These are phyloP conservation scores for Cryptophagus acutangulus DNA, from an alignment of 2,888 invertebrate species.

Conservation along the genomic window DNA sequence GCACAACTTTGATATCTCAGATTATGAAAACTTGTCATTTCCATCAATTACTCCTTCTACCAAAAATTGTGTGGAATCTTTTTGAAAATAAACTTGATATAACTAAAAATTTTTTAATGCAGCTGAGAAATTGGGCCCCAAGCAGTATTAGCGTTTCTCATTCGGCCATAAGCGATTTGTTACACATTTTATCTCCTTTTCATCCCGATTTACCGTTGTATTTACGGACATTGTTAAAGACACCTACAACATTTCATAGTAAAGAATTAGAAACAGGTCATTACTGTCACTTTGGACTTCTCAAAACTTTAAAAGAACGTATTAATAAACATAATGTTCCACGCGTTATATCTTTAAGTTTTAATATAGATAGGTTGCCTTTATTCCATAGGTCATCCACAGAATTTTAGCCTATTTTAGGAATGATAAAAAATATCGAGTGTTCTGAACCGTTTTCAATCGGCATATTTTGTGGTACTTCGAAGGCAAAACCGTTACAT, in stretches of 20 bases:
- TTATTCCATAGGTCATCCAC: constrained; percentile 14
- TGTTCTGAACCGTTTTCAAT: constrained; percentile 13
- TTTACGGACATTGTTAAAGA: constrained; percentile 15
- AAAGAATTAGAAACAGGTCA: constrained; percentile 9
- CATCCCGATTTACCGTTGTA: constrained; percentile 19
- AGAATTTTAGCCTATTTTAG: constrained; percentile 18
- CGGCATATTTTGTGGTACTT: constrained; percentile 8
- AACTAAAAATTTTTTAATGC: too few species aligned
- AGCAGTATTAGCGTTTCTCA: too few species aligned
- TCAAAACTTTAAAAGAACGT: too few species aligned
- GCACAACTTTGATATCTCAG: too few species aligned
- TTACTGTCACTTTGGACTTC: constrained; percentile 12
- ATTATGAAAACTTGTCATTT: too few species aligned
- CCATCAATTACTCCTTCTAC: too few species aligned
- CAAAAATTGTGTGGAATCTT: too few species aligned
- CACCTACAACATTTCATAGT: constrained; percentile 5
- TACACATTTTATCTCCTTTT: constrained; percentile 15
- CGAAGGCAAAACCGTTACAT: constrained; percentile 20
- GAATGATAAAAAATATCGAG: constrained; percentile 13
- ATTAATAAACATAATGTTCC: too few species aligned
- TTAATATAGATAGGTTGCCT: constrained; percentile 17
- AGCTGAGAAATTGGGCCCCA: too few species aligned
- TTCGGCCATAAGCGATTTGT: too few species aligned
- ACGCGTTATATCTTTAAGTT: too few species aligned
- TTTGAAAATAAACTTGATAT: too few species aligned